A percentile compares a stretch with the other conserved stretches of the same genome.
Conservation (phyloP, 2,797 vertebrate species). For the Centroberyx gerrardi region DNA sequence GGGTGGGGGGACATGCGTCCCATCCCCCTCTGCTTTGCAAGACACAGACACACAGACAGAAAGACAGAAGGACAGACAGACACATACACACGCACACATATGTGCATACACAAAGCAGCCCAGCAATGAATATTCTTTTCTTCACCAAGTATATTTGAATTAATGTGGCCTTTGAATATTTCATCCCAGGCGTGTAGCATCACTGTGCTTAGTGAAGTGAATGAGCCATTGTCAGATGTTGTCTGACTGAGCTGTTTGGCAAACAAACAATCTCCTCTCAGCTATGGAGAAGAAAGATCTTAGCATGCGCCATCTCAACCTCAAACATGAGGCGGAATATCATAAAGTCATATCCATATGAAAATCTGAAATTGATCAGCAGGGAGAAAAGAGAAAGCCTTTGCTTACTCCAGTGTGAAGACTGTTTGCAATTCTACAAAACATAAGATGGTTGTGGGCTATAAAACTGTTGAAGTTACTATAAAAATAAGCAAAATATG, state of each 20-base stretch:
- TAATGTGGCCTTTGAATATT: constrained; percentile 77
- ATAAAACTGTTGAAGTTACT: not conserved
- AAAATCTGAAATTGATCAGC: constrained; percentile 5
- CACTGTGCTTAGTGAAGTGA: constrained; percentile 33
- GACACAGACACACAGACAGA: constrained; percentile 36
- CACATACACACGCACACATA: not conserved
- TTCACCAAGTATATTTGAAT: constrained; percentile 76
- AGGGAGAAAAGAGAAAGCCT: not conserved
- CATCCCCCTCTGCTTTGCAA: constrained; percentile 66
- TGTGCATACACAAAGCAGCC: not conserved
- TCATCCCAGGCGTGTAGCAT: constrained; percentile 48
- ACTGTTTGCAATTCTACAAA: not conserved
- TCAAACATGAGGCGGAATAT: constrained; percentile 21
- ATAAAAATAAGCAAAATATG: not conserved
- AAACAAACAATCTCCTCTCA: constrained; percentile 42
- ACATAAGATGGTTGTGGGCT: not conserved
- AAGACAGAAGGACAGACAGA: constrained; percentile 8
- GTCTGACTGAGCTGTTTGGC: constrained; percentile 38
- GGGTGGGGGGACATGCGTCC: constrained; percentile 88
- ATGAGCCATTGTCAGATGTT: constrained; percentile 48
- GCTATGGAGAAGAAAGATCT: constrained; percentile 25
- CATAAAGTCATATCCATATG: constrained; percentile 4
- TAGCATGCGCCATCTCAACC: constrained; percentile 14
- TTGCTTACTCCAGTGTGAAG: not conserved
- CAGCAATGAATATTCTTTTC: constrained; percentile 50